Evolutionary conservation across 2,797 vertebrate genomes (phyloP), one percentile per base, ranked within the genome.

Genomic region (Artibeus jamaicensis): DNA sequence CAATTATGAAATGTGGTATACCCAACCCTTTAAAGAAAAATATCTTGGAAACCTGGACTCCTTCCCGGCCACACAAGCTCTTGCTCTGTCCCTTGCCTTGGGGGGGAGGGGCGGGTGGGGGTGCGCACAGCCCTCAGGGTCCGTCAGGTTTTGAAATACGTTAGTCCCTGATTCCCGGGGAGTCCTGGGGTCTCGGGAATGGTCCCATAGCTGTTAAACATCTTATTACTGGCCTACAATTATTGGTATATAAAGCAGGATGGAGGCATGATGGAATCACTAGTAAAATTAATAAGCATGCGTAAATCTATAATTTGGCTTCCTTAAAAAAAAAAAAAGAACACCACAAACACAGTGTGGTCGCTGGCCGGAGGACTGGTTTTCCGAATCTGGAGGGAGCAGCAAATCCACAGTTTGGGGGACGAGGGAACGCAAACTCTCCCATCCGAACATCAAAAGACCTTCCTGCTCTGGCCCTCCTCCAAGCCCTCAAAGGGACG

Each of bases 241-340:
- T 37, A 89, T 22, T 39, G 11, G 53, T 39, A 87, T 7, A 74
- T 55, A 89, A 87, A 90, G 74, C 62, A 79, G 29, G 59, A 59
- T 0, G 76, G 74, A 85, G 46, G 68, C 15, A 93, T 1, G 8
- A 82, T 29, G 32, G 53, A 50, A 32, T 89, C 39, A 42, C 65
- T 14, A 84, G 42, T 74, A 65, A 95, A 90, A 91, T 67, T 83
- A 96, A 67, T 62, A 93, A 89, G 21, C 44, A 78, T 9, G 19
- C 89, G 29, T 78, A 59, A 96, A 85, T 82, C 81, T 88, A 11
- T 73, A 78, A 85, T 93, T 89, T 85, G 37, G 55, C 59, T 96
- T 93, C 86, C 78, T 93, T 79, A 3, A 67, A 81, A 71, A n/a
- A n/a, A n/a, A 73, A 44, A 50, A 15, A 26, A 2, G 34, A 32